Conservation (phyloP, 2,113 vertebrate species). For the Aptenodytes patagonicus region DNA sequence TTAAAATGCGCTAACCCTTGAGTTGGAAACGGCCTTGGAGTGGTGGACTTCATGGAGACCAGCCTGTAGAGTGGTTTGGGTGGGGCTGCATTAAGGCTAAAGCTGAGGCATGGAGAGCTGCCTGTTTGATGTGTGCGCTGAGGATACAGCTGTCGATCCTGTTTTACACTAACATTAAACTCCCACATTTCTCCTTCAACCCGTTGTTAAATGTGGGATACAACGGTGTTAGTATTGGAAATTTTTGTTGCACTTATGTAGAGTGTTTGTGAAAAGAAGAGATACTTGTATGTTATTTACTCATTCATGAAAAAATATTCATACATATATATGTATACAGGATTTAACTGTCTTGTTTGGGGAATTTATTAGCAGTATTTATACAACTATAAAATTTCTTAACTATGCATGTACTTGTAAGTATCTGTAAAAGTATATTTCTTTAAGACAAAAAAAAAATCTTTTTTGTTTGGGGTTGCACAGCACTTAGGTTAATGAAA, state of each 20-base stretch:
- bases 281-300: not conserved
- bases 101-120: not conserved
- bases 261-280: not conserved
- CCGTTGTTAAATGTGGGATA: not conserved
- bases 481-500: not conserved
- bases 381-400: not conserved
- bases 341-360: not conserved
- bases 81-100: not conserved
- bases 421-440: not conserved
- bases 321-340: rapidly evolving
- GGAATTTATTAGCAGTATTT: not conserved
- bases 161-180: not conserved
- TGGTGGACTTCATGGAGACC: not conserved
- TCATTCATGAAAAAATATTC: not conserved
- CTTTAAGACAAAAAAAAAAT: not conserved
- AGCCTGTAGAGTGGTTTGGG: not conserved
- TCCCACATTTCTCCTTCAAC: not conserved
- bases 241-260: not conserved
- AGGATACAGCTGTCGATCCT: not conserved
- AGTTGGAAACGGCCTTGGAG: not conserved
- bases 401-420: not conserved
- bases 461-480: not conserved
- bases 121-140: not conserved
- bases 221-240: not conserved
- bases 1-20: not conserved